A percentile compares a stretch with the other conserved stretches of the same genome.
phyloP scores from a whole-genome alignment of 2,113 vertebrate species.

The Syngnathoides biaculeatus region DNA sequence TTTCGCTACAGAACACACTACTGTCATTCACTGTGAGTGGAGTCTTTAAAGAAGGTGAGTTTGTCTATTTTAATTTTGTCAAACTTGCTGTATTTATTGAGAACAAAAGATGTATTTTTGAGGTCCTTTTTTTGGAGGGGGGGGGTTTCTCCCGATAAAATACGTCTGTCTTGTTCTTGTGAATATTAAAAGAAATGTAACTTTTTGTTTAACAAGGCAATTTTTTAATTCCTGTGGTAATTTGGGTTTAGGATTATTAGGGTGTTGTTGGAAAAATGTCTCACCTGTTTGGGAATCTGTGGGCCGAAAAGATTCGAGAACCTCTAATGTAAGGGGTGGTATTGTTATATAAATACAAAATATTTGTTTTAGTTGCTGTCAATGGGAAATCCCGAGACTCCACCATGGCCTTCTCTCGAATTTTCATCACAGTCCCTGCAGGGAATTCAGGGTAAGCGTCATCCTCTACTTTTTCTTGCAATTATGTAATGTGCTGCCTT shows the following conservation, averaged over 20 bases:
- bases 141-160: too few species aligned
- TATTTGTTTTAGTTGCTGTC: constrained; percentile 63
- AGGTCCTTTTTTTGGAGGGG: too few species aligned
- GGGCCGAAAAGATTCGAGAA: neutral
- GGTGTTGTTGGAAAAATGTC: too few species aligned
- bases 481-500: neutral
- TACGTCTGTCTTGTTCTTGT: too few species aligned
- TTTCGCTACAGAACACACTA: constrained; percentile 74
- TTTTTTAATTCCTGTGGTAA: too few species aligned
- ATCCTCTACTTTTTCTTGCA: neutral
- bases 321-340: neutral
- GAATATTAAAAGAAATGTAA: too few species aligned
- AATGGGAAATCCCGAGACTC: constrained; percentile 79
- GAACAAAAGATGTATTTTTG: neutral
- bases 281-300: too few species aligned
- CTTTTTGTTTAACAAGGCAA: too few species aligned
- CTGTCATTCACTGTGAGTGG: constrained; percentile 85
- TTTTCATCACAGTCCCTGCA: constrained; percentile 85
- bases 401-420: constrained; percentile 82
- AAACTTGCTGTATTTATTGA: neutral
- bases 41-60: constrained; percentile 85
- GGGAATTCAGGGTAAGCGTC: constrained; percentile 77
- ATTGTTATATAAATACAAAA: neutral
- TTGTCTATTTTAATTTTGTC: neutral
- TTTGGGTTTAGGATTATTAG: too few species aligned